Percentiles rank a stretch among this genome's conserved stretches.
Evolutionary conservation across 2,113 vertebrate species (phyloP).

Genomic region (Symphodus melops): DNA sequence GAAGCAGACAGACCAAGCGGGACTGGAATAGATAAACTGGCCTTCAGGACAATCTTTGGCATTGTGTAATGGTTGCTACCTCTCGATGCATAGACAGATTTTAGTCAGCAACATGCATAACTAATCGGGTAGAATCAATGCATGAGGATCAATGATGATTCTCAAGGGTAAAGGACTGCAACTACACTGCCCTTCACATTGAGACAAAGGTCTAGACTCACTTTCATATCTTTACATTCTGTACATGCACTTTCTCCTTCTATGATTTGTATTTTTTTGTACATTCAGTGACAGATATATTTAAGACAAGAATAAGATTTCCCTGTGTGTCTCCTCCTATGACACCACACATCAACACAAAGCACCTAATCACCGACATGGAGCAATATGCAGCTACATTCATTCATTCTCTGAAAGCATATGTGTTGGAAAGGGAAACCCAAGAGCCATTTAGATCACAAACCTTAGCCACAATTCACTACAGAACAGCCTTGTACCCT

Average conservation of each 20-base stretch:
- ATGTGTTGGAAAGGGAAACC: slow-evolving; percentile 46
- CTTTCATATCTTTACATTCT: slow-evolving; percentile 21
- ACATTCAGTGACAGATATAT: slow-evolving; percentile 30
- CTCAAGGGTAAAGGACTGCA: slow-evolving; percentile 25
- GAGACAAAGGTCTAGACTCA: not conserved
- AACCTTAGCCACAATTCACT: slow-evolving; percentile 25
- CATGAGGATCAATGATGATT: slow-evolving; percentile 41
- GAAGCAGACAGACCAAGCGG: slow-evolving; percentile 19
- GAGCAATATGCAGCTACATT: slow-evolving; percentile 48
- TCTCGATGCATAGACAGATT: slow-evolving; percentile 61
- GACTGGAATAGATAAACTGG: slow-evolving; percentile 22
- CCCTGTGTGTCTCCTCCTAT: slow-evolving; percentile 41
- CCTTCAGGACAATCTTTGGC: slow-evolving; percentile 52
- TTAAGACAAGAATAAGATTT: slow-evolving; percentile 56
- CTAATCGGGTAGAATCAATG: slow-evolving; percentile 42
- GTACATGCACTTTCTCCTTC: slow-evolving; percentile 1
- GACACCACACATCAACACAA: slow-evolving; percentile 40
- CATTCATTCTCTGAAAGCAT: slow-evolving; percentile 18
- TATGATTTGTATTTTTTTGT: slow-evolving; percentile 7
- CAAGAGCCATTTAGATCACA: slow-evolving; percentile 12
- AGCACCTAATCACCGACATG: slow-evolving; percentile 54
- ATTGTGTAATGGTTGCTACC: slow-evolving; percentile 56
- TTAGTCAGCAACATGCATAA: slow-evolving; percentile 19
- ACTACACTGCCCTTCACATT: slow-evolving; percentile 5
- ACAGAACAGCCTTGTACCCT: slow-evolving; percentile 22